Evolutionary conservation across 2,888 invertebrate species (phyloP), one percentile per base, ranked within the genome.

Genomic region (Thymelicus lineola): DNA sequence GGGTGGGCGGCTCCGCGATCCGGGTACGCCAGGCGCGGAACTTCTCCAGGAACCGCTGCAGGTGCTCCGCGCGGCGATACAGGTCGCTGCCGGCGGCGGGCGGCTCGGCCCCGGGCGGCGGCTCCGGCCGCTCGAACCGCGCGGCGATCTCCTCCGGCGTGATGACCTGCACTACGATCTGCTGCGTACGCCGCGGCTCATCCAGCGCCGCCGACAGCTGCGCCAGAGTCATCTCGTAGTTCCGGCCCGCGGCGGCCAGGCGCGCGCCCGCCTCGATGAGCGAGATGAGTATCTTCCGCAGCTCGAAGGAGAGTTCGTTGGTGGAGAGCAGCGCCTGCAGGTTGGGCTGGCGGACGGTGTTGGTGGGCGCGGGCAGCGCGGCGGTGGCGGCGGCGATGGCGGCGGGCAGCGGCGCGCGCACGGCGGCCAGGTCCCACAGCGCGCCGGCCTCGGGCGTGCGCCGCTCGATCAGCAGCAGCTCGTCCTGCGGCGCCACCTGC

Each of bases 361-460:
- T 84, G 50, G 85, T 83, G 1, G 93, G 88, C 0, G 80, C 73
- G 0, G 93, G 93, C 3, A 93, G 72, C 0, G 89, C 84, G 0
- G 93, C 89, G 0, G 93, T 93, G 0, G 91, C 93, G 0, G 92
- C 91, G 0, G 90, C 91, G 28, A 93, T 93, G 0, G 90, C 84
- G 0, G 83, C 85, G 15, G 82, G 82, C 61, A 87, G 88, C 0
- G 93, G 93, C 0, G 93, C 91, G 53, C 93, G 79, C 0, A 93
- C 90, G 0, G 90, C 78, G 1, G 93, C 93, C 0, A 93, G 76
- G 59, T 93, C 93, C 91, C 91, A 93, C 1, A 93, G 72, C 0
- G 87, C 82, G 0, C 91, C 89, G 10, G 91, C 88, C 71, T 91
- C 91, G 0, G 93, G 90, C 0, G 84, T 74, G 1, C 91, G 77